phyloP scores from a whole-genome alignment of 2,113 vertebrate genomes.

The mouse (Mus musculus) region DNA sequence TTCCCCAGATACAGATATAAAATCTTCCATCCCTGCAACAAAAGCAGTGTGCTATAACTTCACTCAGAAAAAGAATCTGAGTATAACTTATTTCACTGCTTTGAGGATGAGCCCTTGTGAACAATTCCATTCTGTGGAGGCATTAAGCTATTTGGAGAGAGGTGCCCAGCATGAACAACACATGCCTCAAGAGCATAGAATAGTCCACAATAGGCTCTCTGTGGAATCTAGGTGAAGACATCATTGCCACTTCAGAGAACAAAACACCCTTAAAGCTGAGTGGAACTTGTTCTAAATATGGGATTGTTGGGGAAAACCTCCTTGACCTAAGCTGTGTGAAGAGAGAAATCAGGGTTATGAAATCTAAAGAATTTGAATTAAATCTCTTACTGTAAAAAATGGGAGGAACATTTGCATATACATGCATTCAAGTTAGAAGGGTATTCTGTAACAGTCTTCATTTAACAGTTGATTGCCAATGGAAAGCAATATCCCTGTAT shows the following conservation, averaged over 20 bases:
- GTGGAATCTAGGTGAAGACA: background rate
- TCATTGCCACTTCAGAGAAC: background rate
- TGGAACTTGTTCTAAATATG: background rate
- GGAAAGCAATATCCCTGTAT: slow-evolving; percentile 6
- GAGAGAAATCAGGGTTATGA: background rate
- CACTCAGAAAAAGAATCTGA: slow-evolving; percentile 36
- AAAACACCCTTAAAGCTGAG: background rate
- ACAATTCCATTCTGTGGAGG: background rate
- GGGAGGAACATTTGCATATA: background rate
- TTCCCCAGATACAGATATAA: background rate
- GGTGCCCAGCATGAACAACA: background rate
- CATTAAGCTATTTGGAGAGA: background rate
- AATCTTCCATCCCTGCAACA: background rate
- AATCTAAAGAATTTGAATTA: background rate
- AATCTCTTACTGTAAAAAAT: slow-evolving; percentile 39
- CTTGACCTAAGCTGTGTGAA: background rate
- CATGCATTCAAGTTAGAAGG: background rate
- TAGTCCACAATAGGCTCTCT: background rate
- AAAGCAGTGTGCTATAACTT: background rate
- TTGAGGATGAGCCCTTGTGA: background rate
- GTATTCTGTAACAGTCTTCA: slow-evolving; percentile 22
- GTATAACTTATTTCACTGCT: background rate
- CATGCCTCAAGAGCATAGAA: background rate
- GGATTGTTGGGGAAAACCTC: background rate
- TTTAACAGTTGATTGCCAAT: background rate